phyloP scores from a whole-genome alignment of 2,797 vertebrate genomes.

The Acrossocheilus fasciatus region DNA sequence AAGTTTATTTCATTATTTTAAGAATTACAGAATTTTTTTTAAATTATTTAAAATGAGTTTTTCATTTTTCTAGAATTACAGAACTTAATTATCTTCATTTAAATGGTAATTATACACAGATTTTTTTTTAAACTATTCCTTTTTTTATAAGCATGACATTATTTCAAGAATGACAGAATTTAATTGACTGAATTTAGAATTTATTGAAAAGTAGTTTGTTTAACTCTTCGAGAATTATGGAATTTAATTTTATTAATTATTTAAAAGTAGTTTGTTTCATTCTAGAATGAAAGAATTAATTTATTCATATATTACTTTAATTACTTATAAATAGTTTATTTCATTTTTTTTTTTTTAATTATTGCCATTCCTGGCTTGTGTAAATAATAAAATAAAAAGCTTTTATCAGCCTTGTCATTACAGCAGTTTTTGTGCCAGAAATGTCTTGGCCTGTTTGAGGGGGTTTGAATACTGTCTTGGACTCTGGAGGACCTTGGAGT shows the following conservation, averaged over 20 bases:
- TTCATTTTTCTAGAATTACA: not conserved
- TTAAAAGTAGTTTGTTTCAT: too few relatives aligned
- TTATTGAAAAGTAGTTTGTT: not conserved
- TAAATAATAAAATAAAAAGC: not conserved
- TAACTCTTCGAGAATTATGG: too few relatives aligned
- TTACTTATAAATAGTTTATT: not conserved
- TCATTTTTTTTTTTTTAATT: not conserved
- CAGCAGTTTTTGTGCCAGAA: not conserved
- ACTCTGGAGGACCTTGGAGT: not conserved
- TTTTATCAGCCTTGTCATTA: not conserved
- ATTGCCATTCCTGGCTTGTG: not conserved
- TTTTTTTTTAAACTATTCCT: not conserved
- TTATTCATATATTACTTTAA: too few relatives aligned
- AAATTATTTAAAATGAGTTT: too few relatives aligned
- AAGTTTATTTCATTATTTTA: not conserved
- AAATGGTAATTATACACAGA: not conserved
- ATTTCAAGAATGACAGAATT: not conserved
- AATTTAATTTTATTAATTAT: too few relatives aligned
- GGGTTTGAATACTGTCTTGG: too few relatives aligned
- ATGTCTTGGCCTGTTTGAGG: not conserved
- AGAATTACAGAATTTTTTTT: too few relatives aligned
- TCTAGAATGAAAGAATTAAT: too few relatives aligned
- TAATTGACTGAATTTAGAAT: not conserved
- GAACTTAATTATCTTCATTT: not conserved
- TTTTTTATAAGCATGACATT: not conserved